A percentile compares a stretch with the other conserved stretches of the same genome.
phyloP scores from a whole-genome alignment of 2,113 vertebrate genomes.

The Toxostoma redivivum region DNA sequence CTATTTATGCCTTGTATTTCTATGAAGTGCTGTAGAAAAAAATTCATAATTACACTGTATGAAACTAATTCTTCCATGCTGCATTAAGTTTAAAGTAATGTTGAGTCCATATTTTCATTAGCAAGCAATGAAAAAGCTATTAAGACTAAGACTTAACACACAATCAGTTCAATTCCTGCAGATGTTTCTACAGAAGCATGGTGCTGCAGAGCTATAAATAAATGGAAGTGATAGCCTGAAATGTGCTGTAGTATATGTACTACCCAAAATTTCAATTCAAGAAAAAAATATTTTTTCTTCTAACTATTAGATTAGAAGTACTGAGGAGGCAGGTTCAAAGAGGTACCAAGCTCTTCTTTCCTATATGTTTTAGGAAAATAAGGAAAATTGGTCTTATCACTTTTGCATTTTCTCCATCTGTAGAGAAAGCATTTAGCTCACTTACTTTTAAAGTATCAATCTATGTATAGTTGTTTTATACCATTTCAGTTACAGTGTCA shows the following conservation, averaged over 20 bases:
- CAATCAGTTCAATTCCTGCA: constrained; percentile 5
- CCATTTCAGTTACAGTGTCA: not conserved
- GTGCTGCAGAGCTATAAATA: constrained; percentile 12
- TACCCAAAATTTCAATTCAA: not conserved
- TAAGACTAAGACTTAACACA: constrained; percentile 9
- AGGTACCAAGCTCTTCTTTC: not conserved
- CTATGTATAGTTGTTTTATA: not conserved
- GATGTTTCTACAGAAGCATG: not conserved
- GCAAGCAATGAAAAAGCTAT: constrained; percentile 43
- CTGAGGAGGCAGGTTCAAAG: not conserved
- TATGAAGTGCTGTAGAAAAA: not conserved
- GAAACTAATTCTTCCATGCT: constrained; percentile 24
- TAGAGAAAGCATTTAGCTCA: not conserved
- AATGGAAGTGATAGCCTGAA: not conserved
- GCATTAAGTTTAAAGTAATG: constrained; percentile 39
- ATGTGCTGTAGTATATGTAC: not conserved
- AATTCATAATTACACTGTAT: constrained; percentile 16
- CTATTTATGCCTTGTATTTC: constrained; percentile 8
- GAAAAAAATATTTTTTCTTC: not conserved
- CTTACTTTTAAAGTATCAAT: not conserved
- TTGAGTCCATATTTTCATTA: constrained; percentile 48
- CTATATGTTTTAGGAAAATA: not conserved
- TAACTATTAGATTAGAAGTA: not conserved
- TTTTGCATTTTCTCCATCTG: not conserved
- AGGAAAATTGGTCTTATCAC: not conserved